Evolutionary conservation across 2,888 invertebrate species (phyloP), one percentile per base, ranked within the genome.

Genomic region (Hydrotaea cyrtoneurina): DNA sequence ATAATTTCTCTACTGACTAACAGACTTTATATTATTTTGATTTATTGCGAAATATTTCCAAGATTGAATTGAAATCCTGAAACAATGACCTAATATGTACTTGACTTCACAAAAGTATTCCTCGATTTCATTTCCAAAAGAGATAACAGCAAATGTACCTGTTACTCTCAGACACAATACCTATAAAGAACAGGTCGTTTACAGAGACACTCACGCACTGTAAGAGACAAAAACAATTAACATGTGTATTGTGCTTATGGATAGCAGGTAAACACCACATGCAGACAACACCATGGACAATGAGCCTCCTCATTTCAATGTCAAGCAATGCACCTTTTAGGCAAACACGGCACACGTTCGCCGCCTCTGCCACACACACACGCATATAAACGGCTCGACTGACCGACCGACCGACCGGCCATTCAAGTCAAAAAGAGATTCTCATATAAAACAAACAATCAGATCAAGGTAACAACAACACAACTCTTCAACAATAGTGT

Each of bases 291-390:
- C 39, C 66, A 43, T 13, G 21, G 43, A 43, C 2, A 43, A 66
- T 66, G 66, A 43, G 43, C 66, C 66, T 26, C 39, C 13, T 59
- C 26, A 19, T 36, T 66, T 66, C 66, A 66, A 66, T 66, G 66
- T 66, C 66, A 66, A 43, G 21, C 66, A 36, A 19, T 66, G 66
- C 66, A 66, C 39, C 66, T 17, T 43, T 39, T 36, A 19, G 17
- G 36, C 36, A 66, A 66, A 39, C 21, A 64, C n/a, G 36, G 4
- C 10, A 8, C 23, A 66, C 17, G n/a, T n/a, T n/a, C n/a, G n/a
- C n/a, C n/a, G 64, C 36, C 57, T 57, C 57, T 36, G 39, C 66
- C 66, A 43, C 39, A 66, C 11, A 39, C 43, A 26, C 19, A 66
- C n/a, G n/a, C n/a, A n/a, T n/a, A n/a, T n/a, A 43, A 17, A 7